phyloP scores from a whole-genome alignment of 2,888 invertebrate species.

The Coelopa pilipes region DNA sequence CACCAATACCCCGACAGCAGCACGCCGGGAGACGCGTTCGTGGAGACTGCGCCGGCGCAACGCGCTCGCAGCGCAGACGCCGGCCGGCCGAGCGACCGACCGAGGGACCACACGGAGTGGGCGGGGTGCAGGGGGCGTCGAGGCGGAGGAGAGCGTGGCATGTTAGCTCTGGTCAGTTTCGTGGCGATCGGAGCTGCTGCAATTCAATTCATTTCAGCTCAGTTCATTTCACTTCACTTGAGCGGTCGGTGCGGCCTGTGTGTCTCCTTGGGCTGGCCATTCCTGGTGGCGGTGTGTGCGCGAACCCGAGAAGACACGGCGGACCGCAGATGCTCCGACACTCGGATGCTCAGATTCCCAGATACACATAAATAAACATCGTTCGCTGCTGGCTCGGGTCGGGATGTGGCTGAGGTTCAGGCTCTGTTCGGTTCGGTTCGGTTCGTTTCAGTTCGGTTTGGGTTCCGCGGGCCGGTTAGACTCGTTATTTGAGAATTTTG shows the following conservation, averaged over 20 bases:
- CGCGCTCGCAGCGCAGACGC: constrained; percentile 39
- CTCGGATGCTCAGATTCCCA: not conserved
- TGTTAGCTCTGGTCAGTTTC: constrained; percentile 46
- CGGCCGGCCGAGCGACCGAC: constrained; percentile 35
- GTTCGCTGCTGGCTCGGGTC: constrained; percentile 16
- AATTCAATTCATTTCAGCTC: constrained; percentile 13
- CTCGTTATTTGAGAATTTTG: constrained; percentile 43
- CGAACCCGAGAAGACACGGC: constrained; percentile 4
- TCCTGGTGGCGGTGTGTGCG: constrained; percentile 23
- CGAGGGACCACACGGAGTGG: constrained; percentile 4
- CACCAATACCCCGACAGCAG: constrained; percentile 38
- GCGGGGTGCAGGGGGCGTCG: constrained; percentile 42
- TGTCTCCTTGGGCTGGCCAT: not conserved
- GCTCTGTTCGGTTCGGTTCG: constrained; percentile 9
- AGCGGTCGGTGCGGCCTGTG: not conserved
- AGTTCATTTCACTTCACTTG: not conserved
- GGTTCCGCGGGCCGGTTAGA: constrained; percentile 41
- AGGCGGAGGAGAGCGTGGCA: constrained; percentile 29
- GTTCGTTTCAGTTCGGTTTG: constrained; percentile 15
- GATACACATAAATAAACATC: constrained; percentile 30
- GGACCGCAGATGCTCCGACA: not conserved
- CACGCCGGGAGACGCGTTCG: constrained; percentile 38
- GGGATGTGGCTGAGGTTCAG: constrained; percentile 8
- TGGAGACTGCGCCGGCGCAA: constrained; percentile 27
- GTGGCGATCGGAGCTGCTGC: constrained; percentile 17